Evolutionary conservation across 2,888 invertebrate genomes (phyloP), one percentile per base, ranked within the genome.

Genomic region (Euzophera pinguis): DNA sequence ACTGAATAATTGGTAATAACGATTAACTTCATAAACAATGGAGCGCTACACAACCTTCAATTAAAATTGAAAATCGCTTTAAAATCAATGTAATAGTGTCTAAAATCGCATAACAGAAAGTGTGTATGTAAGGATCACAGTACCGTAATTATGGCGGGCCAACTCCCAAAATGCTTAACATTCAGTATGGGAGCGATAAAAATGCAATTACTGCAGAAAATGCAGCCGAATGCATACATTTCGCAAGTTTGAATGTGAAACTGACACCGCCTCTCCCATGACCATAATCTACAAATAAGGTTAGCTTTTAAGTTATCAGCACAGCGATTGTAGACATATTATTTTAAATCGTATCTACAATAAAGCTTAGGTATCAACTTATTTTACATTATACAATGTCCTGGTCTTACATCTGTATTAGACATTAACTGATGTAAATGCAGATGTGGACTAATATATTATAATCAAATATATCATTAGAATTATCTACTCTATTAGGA

Each of bases 171-270:
- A 22, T 22, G 22, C 58, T 62, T 65, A 63, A 65, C 54, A 63
- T 67, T 64, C 66, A 56, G 66, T 67, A 68, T 67, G 63, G 54
- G 55, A 54, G 59, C 64, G 65, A 70, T 73, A 68, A 67, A 63
- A 61, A 63, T 62, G 71, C 63, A 73, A 75, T 75, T 73, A 73
- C 54, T 50, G 62, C 55, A 59, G 60, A 62, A 63, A 50, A 39
- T 29, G 39, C 29, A 41, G 39, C 49, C 14, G 39, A 39, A 39
- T 50, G 49, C 49, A 48, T 38, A 56, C 52, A 50, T 70, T 73
- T 62, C 63, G 61, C 63, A 71, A 73, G 64, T 39, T 65, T 65
- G 66, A 59, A 66, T 66, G 63, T 59, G 62, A 64, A 64, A 66
- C 45, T 49, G 48, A 53, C 34, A 35, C 27, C 53, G 54, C 14